Conservation (phyloP, 2,888 invertebrate genomes). For the Dynastes grantii region DNA sequence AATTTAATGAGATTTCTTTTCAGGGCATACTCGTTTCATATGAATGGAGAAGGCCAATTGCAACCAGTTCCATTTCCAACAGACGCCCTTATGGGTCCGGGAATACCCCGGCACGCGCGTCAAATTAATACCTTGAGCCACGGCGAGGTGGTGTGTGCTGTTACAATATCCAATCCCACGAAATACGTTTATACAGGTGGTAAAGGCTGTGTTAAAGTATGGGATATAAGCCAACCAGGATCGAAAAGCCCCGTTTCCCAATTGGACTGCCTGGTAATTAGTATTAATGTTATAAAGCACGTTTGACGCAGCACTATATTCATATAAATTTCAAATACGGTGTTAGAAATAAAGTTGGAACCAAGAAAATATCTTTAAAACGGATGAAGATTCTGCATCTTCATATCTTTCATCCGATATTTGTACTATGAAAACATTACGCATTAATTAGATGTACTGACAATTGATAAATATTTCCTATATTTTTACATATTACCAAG, state of each 20-base stretch:
- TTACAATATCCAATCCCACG: slow-evolving; percentile 94
- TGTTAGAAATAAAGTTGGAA: too few relatives aligned
- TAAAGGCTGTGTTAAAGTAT: slow-evolving; percentile 97
- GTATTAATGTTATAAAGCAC: too few relatives aligned
- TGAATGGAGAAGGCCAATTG: slow-evolving; percentile 90
- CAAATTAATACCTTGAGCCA: slow-evolving; percentile 94
- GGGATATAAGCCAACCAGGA: slow-evolving; percentile 94
- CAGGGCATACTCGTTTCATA: slow-evolving; percentile 96
- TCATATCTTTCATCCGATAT: too few relatives aligned
- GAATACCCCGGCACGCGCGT: slow-evolving; percentile 93
- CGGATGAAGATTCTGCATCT: too few relatives aligned
- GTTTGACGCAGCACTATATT: too few relatives aligned
- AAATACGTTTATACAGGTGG: slow-evolving; percentile 97
- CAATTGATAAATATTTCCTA: too few relatives aligned
- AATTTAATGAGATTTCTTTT: slow-evolving; percentile 59
- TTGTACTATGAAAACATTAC: too few relatives aligned
- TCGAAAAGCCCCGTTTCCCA: slow-evolving; percentile 91
- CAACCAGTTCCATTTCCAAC: slow-evolving; percentile 96
- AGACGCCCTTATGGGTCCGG: slow-evolving; percentile 93
- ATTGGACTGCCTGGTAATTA: slow-evolving; percentile 89
- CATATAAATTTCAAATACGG: too few relatives aligned
- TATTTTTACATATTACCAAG: too few relatives aligned
- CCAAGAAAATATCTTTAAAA: too few relatives aligned
- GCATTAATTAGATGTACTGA: too few relatives aligned
- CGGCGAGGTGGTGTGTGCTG: slow-evolving; percentile 98